Base-by-base conservation (phyloP, 2,797 vertebrate genomes). In the Rhinogobio ventralis region DNA sequence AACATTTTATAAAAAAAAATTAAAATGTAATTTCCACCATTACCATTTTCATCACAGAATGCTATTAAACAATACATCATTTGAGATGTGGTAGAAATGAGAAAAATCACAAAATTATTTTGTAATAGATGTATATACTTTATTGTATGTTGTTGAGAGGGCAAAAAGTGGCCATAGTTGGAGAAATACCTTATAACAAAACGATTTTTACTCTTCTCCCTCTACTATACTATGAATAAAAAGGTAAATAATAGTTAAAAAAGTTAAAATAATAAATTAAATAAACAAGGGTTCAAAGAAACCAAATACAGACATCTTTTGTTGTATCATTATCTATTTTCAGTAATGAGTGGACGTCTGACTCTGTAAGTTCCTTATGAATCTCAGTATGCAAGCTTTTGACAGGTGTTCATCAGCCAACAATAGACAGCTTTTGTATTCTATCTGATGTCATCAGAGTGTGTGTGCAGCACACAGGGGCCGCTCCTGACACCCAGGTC, bases 401-500 rank as follows among this genome's bases (percentile, higher is more conserved):
- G 74, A 82, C 86, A 88, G 84, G 77, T 86, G 85, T 73, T 62
- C 53, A 83, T 85, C 79, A 87, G 85, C 49, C 64, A 85, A 85
- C 82, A 85, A 68, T 81, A 69, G 81, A 57, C 25, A 6, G 81
- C 87, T 89, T 89, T 86, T 84, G 87, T 89, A 82, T 88, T 91
- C 84, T 88, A 80, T 90, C 89, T 91, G 89, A 92, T 90, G 84
- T 87, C 88, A 90, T 85, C 86, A 82, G 81, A 82, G 90, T 84
- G 88, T 67, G 75, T 76, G 83, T 81, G 77, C 53, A 66, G 83
- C 68, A 42, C 78, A 76, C 19, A 25, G 74, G 85, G 86, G 90
- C 90, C 73, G 81, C 68, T 85, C 91, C 93, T 96, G 96, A 96
- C 96, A 95, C 95, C 94, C 15, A 94, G 96, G 95, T 97, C 96